phyloP scores from a whole-genome alignment of 2,888 invertebrate genomes.

The Bibio marci region DNA sequence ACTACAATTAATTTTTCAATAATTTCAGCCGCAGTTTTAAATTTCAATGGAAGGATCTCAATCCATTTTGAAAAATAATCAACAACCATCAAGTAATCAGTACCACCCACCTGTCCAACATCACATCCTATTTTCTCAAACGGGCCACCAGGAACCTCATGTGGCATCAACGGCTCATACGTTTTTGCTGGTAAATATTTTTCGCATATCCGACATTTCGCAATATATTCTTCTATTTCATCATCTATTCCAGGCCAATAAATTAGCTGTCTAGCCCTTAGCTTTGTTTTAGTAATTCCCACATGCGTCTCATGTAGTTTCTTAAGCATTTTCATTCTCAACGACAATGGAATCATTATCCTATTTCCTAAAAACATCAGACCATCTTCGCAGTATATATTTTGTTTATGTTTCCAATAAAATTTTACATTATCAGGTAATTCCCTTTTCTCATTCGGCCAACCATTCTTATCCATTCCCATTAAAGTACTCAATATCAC shows the following conservation, averaged over 20 bases:
- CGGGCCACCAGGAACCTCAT: neutral
- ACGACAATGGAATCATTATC: conserved; percentile 10
- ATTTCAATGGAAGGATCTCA: conserved; percentile 11
- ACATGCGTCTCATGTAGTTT: conserved; percentile 11
- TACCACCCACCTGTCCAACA: conserved; percentile 2
- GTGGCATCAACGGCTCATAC: neutral
- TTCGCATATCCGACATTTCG: conserved; percentile 8
- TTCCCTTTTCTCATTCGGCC: conserved; percentile 1
- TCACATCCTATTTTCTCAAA: neutral
- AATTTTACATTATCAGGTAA: conserved; percentile 7
- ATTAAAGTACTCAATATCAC: no score
- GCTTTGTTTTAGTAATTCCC: conserved; percentile 10
- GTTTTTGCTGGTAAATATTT: neutral
- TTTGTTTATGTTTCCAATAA: conserved; percentile 10
- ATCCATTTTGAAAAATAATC: conserved; percentile 10
- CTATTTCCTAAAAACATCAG: conserved; percentile 10
- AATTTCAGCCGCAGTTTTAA: conserved; percentile 6
- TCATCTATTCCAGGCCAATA: conserved; percentile 14
- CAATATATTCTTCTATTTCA: conserved; percentile 11
- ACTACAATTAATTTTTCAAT: neutral
- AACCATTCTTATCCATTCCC: conserved; percentile 4
- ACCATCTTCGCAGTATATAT: conserved; percentile 8
- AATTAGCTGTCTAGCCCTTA: conserved; percentile 11
- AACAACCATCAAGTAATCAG: conserved; percentile 9
- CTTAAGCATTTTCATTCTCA: conserved; percentile 4